Base-by-base conservation (phyloP, 2,888 invertebrate genomes). In the Netelia virgata region DNA sequence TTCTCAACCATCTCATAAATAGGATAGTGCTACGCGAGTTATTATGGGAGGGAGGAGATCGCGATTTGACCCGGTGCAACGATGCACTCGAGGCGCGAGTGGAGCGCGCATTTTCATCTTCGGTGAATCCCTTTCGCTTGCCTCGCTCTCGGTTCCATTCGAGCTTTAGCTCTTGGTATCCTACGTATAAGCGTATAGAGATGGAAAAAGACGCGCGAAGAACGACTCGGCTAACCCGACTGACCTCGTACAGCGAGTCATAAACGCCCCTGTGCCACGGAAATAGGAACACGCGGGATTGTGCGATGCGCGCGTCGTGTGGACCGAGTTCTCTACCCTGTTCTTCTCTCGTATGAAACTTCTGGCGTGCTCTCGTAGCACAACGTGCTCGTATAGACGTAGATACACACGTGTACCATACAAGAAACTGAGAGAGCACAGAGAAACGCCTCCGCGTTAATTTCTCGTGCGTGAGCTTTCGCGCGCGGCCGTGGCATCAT, bases 221-320 rank as follows among this genome's bases (percentile, higher is more conserved):
- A 80, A 68, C 73, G 69, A 77, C 77, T 83, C 18, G 50, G 79
- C 82, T 82, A 83, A 86, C 86, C 85, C 72, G 61, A 79, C 72
- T 86, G 85, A 86, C 86, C 86, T 66, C 85, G 69, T 63, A 59
- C 59, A 64, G 68, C 57, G 70, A 83, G 78, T 80, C 81, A 82
- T 86, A 85, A 85, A 86, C 86, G 85, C 86, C 85, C 83, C 86
- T 85, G 81, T 82, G 82, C 83, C 80, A 82, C 76, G 84, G 83
- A 85, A 86, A 85, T 85, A 85, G 83, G 81, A 81, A 85, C 82
- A 85, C 83, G 53, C 36, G 78, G 68, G 77, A 63, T 36, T 63
- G 70, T 47, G 43, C 50, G 69, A 70, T 79, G 16, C 61, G 43
- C 73, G n/a, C 20, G 41, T 57, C 69, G 64, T 78, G 66, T 41